These are phyloP conservation scores for Callyntrura guangdongensis DNA, from an alignment of 2,888 invertebrate genomes.

Conservation along the genomic window DNA sequence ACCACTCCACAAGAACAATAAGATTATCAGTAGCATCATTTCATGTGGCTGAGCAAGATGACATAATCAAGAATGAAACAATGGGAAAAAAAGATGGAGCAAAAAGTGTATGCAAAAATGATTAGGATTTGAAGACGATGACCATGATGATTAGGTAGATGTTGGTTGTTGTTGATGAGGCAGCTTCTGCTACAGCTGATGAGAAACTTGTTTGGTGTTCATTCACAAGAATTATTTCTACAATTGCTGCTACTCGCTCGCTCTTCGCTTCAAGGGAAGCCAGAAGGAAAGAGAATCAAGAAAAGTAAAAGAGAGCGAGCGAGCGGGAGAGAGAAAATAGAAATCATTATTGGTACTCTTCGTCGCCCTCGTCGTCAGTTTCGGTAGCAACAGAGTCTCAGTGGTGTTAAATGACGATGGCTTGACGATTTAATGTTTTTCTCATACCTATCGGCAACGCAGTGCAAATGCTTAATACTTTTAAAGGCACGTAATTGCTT, in stretches of 20 bases:
- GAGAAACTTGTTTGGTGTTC: conserved; percentile 71
- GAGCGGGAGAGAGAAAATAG: conserved; percentile 31
- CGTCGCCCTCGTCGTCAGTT: background rate
- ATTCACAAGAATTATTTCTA: conserved; percentile 43
- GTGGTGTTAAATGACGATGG: too few relatives aligned
- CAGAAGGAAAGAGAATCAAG: conserved; percentile 40
- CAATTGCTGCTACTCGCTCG: background rate
- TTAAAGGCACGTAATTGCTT: conserved; percentile 35
- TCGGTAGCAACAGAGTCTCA: too few relatives aligned
- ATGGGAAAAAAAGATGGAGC: conserved; percentile 22
- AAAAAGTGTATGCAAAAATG: conserved; percentile 32
- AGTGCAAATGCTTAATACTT: background rate
- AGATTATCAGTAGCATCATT: conserved; percentile 22
- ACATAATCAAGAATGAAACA: conserved; percentile 64
- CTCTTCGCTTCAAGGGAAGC: conserved; percentile 41
- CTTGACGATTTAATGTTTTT: too few relatives aligned
- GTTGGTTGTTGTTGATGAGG: background rate
- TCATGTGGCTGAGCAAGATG: conserved; percentile 52
- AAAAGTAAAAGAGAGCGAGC: background rate
- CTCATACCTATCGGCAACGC: too few relatives aligned
- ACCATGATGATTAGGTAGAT: background rate
- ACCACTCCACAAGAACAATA: conserved; percentile 13
- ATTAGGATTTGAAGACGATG: conserved; percentile 14
- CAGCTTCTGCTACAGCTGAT: conserved; percentile 17
- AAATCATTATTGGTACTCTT: conserved; percentile 36